Evolutionary conservation across 2,113 vertebrate species (phyloP).

Genomic region (Chlamydotis undulata): DNA sequence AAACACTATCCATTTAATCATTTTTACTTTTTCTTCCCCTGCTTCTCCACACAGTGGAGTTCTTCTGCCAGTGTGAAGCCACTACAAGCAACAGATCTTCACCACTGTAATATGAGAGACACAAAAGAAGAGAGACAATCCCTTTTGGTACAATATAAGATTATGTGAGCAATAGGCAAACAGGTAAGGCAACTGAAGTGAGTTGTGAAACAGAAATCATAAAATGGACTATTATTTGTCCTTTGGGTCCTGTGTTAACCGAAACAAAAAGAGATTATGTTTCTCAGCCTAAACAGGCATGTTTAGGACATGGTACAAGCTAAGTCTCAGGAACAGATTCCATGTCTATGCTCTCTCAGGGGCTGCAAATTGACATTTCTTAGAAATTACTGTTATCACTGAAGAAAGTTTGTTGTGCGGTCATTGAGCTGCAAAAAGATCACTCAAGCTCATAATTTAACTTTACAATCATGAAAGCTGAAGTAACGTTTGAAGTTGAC

Average conservation of each 20-base stretch:
- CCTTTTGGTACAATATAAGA: not conserved
- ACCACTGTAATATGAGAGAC: not conserved
- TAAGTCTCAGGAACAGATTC: not conserved
- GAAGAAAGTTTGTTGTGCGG: not conserved
- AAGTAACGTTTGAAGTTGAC: not conserved
- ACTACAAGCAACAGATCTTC: not conserved
- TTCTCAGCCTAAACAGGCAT: not conserved
- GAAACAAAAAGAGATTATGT: not conserved
- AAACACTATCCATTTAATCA: not conserved
- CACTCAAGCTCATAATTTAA: not conserved
- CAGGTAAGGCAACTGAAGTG: not conserved
- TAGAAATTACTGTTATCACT: not conserved
- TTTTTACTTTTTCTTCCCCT: not conserved
- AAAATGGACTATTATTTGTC: not conserved
- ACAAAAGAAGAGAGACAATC: not conserved
- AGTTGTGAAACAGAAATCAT: not conserved
- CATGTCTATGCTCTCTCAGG: accelerated
- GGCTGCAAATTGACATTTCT: not conserved
- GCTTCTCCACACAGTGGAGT: not conserved
- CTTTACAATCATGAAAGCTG: not conserved
- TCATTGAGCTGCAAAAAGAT: not conserved
- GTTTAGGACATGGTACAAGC: not conserved
- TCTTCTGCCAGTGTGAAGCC: not conserved
- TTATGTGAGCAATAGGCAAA: not conserved
- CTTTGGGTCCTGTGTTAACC: not conserved